These are phyloP conservation scores for Brachypalpus laphriformis DNA, from an alignment of 2,888 invertebrate genomes.

Conservation along the genomic window DNA sequence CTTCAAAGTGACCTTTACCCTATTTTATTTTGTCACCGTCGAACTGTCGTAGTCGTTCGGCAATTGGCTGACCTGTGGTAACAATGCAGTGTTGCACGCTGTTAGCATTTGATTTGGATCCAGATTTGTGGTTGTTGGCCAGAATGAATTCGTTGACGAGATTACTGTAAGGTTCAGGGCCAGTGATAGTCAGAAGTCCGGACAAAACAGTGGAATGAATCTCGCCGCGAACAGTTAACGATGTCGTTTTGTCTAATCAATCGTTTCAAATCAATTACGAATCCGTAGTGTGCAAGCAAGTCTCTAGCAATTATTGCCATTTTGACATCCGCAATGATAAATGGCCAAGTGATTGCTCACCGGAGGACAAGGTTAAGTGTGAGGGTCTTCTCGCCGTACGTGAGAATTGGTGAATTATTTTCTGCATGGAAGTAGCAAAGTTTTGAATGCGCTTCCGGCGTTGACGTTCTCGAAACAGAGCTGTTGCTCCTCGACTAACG, in stretches of 20 bases:
- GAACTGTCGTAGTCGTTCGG: too few species aligned
- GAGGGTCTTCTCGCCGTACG: background rate
- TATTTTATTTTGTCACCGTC: background rate
- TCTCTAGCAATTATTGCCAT: too few species aligned
- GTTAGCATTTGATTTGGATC: background rate
- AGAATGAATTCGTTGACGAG: too few species aligned
- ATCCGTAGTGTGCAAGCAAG: too few species aligned
- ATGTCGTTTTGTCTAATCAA: slow-evolving; percentile 13
- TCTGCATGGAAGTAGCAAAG: background rate
- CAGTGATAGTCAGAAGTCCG: too few species aligned
- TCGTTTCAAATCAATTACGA: background rate
- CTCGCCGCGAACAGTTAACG: background rate
- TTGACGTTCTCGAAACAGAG: too few species aligned
- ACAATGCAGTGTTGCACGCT: background rate
- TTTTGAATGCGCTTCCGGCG: background rate
- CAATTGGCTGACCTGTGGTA: slow-evolving; percentile 26
- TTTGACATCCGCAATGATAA: too few species aligned
- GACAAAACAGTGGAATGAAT: background rate
- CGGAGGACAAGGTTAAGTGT: too few species aligned
- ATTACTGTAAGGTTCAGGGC: too few species aligned
- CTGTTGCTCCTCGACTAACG: background rate
- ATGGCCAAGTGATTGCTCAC: too few species aligned
- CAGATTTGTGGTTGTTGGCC: background rate
- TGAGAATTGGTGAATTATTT: background rate
- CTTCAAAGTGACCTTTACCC: background rate